Evolutionary conservation across 2,888 invertebrate genomes (phyloP), one percentile per base, ranked within the genome.

Genomic region (Epinotia bilunana): DNA sequence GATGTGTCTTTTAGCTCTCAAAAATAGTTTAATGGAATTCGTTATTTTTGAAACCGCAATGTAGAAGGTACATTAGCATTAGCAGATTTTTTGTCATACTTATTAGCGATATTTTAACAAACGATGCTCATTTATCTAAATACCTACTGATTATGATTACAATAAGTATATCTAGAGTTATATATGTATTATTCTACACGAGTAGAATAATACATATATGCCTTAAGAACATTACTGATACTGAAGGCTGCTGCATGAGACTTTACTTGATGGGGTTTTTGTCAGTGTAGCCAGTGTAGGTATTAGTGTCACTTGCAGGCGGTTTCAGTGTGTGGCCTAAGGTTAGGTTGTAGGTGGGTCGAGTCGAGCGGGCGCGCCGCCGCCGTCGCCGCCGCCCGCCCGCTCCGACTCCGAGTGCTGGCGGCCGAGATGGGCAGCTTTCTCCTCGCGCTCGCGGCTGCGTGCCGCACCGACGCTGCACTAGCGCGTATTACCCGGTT

Each of bases 371-470:
- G 79, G 79, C 81, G 82, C 80, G 80, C 78, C 70, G 73, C 68
- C 53, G 53, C 49, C 5, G 16, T 16, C 16, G 49, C 49, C n/a
- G n/a, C n/a, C n/a, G n/a, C n/a, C n/a, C n/a, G n/a, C n/a, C n/a
- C n/a, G n/a, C n/a, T n/a, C 53, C n/a, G 53, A 2, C 16, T 4
- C 49, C 0, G 49, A 49, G 49, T 69, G 63, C 73, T 28, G 58
- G 28, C 61, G 9, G 46, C 64, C 70, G 74, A 79, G 82, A 82
- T 79, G 85, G 78, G 81, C 72, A 80, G 84, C 85, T 84, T 84
- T 84, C 84, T 84, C 84, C 64, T 63, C 61, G 65, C 65, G 55
- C 46, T 62, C 62, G 62, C 20, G 33, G 65, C 58, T 7, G 39
- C 65, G 13, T 33, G 28, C 39, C 18, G 23, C 57, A 67, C 60